phyloP scores from a whole-genome alignment of 1,140 invertebrate species.

The Neodiprion virginianus region DNA sequence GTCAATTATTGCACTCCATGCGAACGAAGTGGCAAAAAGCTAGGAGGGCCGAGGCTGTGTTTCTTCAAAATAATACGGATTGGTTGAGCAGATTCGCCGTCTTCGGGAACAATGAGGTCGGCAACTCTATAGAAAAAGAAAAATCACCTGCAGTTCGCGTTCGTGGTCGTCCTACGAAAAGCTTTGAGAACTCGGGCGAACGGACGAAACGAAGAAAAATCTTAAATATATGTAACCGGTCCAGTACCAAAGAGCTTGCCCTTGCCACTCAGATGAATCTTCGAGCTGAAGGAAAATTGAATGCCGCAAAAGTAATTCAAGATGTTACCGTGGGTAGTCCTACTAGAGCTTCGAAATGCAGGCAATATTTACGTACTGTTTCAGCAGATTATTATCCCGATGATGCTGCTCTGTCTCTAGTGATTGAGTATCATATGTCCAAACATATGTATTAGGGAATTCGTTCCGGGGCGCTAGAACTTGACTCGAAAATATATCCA shows the following conservation, averaged over 20 bases:
- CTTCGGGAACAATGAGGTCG: too few relatives aligned
- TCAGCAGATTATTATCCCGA: background rate
- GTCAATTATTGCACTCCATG: too few relatives aligned
- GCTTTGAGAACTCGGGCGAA: constrained; percentile 23
- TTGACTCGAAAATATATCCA: background rate
- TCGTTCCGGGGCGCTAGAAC: background rate
- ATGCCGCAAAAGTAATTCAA: background rate
- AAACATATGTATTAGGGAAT: constrained; percentile 8
- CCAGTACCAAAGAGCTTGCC: background rate
- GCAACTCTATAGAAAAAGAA: too few relatives aligned
- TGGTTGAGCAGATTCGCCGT: too few relatives aligned
- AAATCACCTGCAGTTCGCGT: too few relatives aligned
- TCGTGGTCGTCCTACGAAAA: constrained; percentile 26
- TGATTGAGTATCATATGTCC: constrained; percentile 12
- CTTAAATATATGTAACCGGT: background rate
- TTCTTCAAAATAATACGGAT: too few relatives aligned
- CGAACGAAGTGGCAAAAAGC: too few relatives aligned
- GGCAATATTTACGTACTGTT: constrained; percentile 9
- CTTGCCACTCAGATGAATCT: constrained; percentile 10
- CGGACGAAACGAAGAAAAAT: constrained; percentile 13
- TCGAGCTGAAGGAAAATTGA: constrained; percentile 11
- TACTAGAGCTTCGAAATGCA: constrained; percentile 8
- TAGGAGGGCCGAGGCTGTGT: too few relatives aligned
- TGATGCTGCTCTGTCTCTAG: constrained; percentile 4
- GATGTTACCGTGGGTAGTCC: constrained; percentile 11